Conservation (phyloP, 2,797 vertebrate species). For the Triplophysa yarkandensis region DNA sequence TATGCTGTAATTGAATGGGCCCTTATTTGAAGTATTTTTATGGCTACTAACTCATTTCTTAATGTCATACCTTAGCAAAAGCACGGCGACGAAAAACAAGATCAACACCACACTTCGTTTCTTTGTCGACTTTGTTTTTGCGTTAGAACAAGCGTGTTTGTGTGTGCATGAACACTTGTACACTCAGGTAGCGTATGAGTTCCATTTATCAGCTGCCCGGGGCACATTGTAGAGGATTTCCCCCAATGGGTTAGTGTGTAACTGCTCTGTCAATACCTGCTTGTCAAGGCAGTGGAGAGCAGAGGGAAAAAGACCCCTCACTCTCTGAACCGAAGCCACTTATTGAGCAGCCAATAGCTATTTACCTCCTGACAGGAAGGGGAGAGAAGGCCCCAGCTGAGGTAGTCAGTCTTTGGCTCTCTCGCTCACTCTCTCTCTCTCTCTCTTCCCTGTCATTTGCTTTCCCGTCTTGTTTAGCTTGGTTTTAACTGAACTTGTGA, state of each 20-base stretch:
- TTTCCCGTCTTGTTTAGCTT: conserved; percentile 17
- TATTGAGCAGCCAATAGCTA: conserved; percentile 99
- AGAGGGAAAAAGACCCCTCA: conserved; percentile 82
- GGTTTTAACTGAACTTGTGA: conserved; percentile 26
- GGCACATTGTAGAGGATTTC: conserved; percentile 82
- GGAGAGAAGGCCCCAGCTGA: conserved; percentile 61
- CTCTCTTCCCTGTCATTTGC: conserved; percentile 44
- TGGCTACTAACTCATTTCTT: too few species aligned
- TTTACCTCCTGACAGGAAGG: conserved; percentile 84
- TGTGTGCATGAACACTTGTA: conserved; percentile 63
- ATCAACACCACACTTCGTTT: conserved; percentile 15
- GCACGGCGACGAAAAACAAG: too few species aligned
- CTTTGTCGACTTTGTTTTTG: conserved; percentile 53
- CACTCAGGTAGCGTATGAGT: conserved; percentile 79
- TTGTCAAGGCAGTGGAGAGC: conserved; percentile 89
- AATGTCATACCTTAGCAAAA: conserved; percentile 39
- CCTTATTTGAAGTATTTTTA: too few species aligned
- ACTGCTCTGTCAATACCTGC: conserved; percentile 96
- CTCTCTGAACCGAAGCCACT: conserved; percentile 91
- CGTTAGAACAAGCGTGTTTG: conserved; percentile 22
- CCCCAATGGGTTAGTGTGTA: conserved; percentile 90
- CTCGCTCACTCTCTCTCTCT: conserved; percentile 53
- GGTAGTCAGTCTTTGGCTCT: conserved; percentile 61
- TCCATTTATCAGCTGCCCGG: conserved; percentile 84
- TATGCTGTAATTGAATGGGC: conserved; percentile 59